Conservation (phyloP, 2,888 invertebrate genomes). For the Euclidia mi region DNA sequence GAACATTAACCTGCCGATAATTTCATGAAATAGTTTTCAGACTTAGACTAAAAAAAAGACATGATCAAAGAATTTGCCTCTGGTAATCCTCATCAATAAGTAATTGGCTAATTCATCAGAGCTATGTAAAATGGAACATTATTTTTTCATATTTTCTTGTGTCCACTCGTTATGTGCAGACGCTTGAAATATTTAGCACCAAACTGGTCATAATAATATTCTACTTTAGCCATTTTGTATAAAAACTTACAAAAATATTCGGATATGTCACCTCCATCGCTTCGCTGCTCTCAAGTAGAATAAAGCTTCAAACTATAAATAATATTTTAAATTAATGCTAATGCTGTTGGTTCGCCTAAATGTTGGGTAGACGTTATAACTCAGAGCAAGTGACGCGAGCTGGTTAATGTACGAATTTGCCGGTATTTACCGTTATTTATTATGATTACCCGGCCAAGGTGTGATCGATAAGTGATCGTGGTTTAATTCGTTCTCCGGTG, state of each 20-base stretch:
- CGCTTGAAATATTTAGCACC: too few relatives aligned
- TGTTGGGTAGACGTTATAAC: slow-evolving; percentile 84
- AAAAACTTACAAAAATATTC: neutral
- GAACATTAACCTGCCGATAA: too few relatives aligned
- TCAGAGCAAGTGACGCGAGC: slow-evolving; percentile 76
- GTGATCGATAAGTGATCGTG: slow-evolving; percentile 74
- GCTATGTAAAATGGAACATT: too few relatives aligned
- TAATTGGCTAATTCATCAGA: too few relatives aligned
- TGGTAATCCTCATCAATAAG: too few relatives aligned
- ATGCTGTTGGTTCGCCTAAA: slow-evolving; percentile 84
- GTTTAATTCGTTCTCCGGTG: slow-evolving; percentile 27
- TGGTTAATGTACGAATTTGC: slow-evolving; percentile 82
- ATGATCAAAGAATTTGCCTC: too few relatives aligned
- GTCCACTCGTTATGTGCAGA: too few relatives aligned
- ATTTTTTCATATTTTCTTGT: too few relatives aligned
- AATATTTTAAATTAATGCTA: slow-evolving; percentile 90
- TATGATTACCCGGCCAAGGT: slow-evolving; percentile 79
- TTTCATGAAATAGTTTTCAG: too few relatives aligned
- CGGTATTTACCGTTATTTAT: slow-evolving; percentile 77
- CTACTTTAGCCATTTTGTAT: too few relatives aligned
- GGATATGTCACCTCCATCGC: slow-evolving; percentile 52
- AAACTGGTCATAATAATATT: too few relatives aligned
- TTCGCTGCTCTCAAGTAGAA: slow-evolving; percentile 55
- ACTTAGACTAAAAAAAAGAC: too few relatives aligned
- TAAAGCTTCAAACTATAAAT: slow-evolving; percentile 85